Evolutionary conservation across 2,888 invertebrate species (phyloP), one percentile per base, ranked within the genome.

Genomic region (Plagiodera versicolora): DNA sequence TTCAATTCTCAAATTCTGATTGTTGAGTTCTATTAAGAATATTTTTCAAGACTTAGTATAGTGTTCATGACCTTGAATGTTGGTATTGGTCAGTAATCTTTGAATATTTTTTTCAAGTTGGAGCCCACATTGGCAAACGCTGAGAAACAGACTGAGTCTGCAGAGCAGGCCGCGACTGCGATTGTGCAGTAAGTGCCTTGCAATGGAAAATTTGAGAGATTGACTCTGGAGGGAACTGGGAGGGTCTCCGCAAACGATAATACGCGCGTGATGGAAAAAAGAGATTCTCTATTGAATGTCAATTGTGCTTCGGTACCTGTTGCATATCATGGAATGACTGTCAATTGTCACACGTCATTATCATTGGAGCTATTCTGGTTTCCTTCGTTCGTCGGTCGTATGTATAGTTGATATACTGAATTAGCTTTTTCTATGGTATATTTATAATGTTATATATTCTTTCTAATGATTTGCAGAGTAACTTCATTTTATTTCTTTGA

Each of bases 131-230:
- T 14, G 14, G 14, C n/a, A n/a, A 14, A 11, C 39, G 14, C 14
- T 14, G 11, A 39, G n/a, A 11, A 39, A 39, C 10, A 39, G 39
- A 39, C 39, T 14, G 39, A 39, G 39, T 14, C 39, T 39, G 39
- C 39, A 1, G 39, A 3, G 39, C 39, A 39, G 50, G 14, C 32
- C 8, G 16, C 24, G 9, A 17, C 53, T 17, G 45, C 44, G 17
- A 44, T 18, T 17, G 20, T 5, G 11, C 44, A 53, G 53, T 52
- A 53, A 53, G 53, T 53, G 53, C 53, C 53, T 53, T 53, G 53
- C 17, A 19, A 30, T 9, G 16, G 44, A 24, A 16, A 11, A 16
- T n/a, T 39, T 17, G 44, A 14, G 44, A 10, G 53, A 24, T 39
- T 10, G 53, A 35, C 39, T 14, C 39, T 39, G n/a, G 44, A 11